Base-by-base conservation (phyloP, 2,113 vertebrate genomes). In the Scomber japonicus region DNA sequence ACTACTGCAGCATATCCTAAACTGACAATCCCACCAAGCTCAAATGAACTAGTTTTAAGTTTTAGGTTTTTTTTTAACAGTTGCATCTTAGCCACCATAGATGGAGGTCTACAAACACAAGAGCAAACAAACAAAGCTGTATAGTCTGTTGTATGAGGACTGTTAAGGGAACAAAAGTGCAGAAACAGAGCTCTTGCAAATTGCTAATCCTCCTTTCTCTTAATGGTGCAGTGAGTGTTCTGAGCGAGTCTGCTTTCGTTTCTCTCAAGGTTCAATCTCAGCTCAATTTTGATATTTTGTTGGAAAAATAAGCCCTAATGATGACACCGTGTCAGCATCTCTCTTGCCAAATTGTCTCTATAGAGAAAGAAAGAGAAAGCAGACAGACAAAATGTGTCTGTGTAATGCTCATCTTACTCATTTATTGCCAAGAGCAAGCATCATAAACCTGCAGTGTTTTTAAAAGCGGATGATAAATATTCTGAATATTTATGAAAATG, bases 401-500 rank as follows among this genome's bases (percentile, higher is more conserved):
- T 60, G 76, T 45, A 55, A 82, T 62, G 71, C 72, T 78, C 61
- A 55, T 64, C 35, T 50, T 71, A 71, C 80, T 82, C 62, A 59
- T 66, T 79, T 64, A 76, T 76, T 14, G 56, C 71, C 71, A 56
- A 72, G 67, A 85, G 76, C 64, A 75, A 65, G 76, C 57, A 68
- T 72, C 75, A 89, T 80, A 81, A 86, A 85, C 75, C 81, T 77
- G 77, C 77, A 70, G 76, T 75, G 76, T 81, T 89, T 84, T 65
- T 84, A 81, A 79, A 88, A 77, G 64, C 50, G 12, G 1, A 30
- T 50, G 53, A 89, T 78, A 80, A 88, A 91, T 82, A 91, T 72
- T 21, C 54, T 71, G 86, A 86, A 87, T 88, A 84, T 87, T 86
- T 84, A 85, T 90, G 90, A 87, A 91, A 90, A 90, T 82, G 75